Base-by-base conservation (phyloP, 2,888 invertebrate genomes). In the Athalia cordata region DNA sequence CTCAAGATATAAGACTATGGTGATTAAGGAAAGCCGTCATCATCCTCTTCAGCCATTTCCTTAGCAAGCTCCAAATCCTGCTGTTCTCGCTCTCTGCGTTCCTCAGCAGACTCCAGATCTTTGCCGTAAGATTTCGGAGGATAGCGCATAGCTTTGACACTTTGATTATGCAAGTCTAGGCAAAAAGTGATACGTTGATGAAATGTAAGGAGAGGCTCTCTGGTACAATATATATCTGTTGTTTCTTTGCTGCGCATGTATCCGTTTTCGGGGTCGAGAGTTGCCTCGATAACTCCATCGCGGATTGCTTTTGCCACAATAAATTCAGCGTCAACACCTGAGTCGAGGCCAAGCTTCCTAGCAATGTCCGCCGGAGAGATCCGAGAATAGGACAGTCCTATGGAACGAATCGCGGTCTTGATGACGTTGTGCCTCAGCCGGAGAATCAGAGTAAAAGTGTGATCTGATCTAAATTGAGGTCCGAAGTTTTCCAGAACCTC, bases 21-120 rank as follows among this genome's bases (percentile, higher is more conserved):
- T 11, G 13, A 86, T 89, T 89, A 92, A 83, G 92, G 92, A 88
- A 96, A 96, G 82, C 96, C 96, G 92, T 98, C 98, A 92, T 99
- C 98, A 91, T 99, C 99, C 89, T 99, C 99, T 89, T 99, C 99
- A 6, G 99, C 99, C 96, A 99, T 98, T 92, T 99, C 99, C 90
- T 99, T 99, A n/a, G 99, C 99, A 85, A 99, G 92, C 90, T 99
- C 99, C 86, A 99, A 92, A 91, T 99, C 99, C 90, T 99, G 98
- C 87, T 99, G 98, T 90, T 99, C 99, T 76, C 98, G 92, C 90
- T 99, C 99, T 79, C 99, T 93, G 74, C 99, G 93, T 87, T 99
- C 98, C 91, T 98, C 98, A 13, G 98, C 98, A 84, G 98, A 98
- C 90, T 99, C 99, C 80, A 99, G 92, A 90, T 99, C 99, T 88